phyloP scores from a whole-genome alignment of 2,888 invertebrate genomes.

The Prosapia bicincta region DNA sequence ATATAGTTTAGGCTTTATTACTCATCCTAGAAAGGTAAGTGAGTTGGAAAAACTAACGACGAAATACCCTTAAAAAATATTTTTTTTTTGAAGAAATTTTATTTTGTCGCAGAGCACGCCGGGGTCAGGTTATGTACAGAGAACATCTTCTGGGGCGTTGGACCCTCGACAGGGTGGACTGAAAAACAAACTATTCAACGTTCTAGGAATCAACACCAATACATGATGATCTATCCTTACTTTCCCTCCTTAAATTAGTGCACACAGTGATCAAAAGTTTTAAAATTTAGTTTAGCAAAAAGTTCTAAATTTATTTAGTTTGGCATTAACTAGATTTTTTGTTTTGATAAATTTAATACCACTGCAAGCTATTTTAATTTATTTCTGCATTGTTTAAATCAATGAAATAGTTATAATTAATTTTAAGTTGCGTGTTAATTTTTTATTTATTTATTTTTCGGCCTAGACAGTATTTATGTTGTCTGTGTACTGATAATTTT shows the following conservation, averaged over 20 bases:
- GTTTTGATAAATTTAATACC: conserved; percentile 14
- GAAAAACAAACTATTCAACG: conserved; percentile 83
- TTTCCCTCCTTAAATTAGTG: neutral
- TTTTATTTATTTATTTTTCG: neutral
- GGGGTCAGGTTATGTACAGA: conserved; percentile 36
- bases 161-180: conserved; percentile 68
- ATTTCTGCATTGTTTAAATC: conserved; percentile 7
- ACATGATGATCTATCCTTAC: conserved; percentile 19
- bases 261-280: neutral
- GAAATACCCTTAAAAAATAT: neutral
- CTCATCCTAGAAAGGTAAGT: neutral
- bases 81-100: conserved; percentile 20
- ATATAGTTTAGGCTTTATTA: neutral
- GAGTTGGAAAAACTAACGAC: neutral
- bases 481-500: too few species aligned
- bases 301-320: conserved; percentile 24
- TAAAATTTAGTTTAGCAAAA: conserved; percentile 8
- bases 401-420: conserved; percentile 9
- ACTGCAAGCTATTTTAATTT: conserved; percentile 1
- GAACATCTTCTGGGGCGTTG: conserved; percentile 40
- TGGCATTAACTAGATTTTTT: conserved; percentile 16
- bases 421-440: neutral
- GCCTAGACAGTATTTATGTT: neutral
- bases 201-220: conserved; percentile 56
- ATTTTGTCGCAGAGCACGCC: conserved; percentile 38